Evolutionary conservation across 2,888 invertebrate species (phyloP), one percentile per base, ranked within the genome.

Genomic region (Heteromyza rotundicornis): DNA sequence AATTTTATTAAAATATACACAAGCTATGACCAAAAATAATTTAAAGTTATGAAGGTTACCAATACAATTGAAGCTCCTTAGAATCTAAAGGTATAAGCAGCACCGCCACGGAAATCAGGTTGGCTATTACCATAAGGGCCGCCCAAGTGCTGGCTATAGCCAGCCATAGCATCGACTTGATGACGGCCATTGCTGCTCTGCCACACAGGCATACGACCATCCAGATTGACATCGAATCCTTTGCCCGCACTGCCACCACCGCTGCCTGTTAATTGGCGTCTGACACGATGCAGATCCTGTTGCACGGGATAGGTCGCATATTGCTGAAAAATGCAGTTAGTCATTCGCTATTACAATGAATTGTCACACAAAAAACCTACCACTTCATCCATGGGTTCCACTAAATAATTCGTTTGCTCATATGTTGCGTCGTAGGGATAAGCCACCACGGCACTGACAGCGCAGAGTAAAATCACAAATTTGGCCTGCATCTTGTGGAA

Each of bases 81-180:
- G 57, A 69, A 72, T 22, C 67, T 65, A 57, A 58, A 70, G 3
- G 68, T 68, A 52, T 68, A 71, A 1, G 59, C 27, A 44, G 64
- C 67, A 8, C 80, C 80, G 2, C 36, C 56, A 0, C 71, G 70
- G 47, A 49, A 60, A 64, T 71, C 68, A n/a, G 80, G 70, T 1
- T 60, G 70, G 47, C 78, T 77, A 32, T 72, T 81, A 60, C 81
- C 81, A 60, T 73, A 79, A 8, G 75, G 81, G 35, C 79, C 81
- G n/a, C 81, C 81, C 36, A 79, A 63, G 57, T 81, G 81, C 60
- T 79, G 79, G 0, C 70, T 68, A 40, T 80, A 78, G 17, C 74
- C 71, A 0, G 68, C 79, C 1, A 73, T 72, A 1, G 68, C 80
- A 59, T 78, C 76, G 1, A 79, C 1, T 0, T 72, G 71, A 55